Percentiles rank a stretch among this genome's conserved stretches.
phyloP scores from a whole-genome alignment of 2,888 invertebrate genomes.

The Trichopoda pennipes region DNA sequence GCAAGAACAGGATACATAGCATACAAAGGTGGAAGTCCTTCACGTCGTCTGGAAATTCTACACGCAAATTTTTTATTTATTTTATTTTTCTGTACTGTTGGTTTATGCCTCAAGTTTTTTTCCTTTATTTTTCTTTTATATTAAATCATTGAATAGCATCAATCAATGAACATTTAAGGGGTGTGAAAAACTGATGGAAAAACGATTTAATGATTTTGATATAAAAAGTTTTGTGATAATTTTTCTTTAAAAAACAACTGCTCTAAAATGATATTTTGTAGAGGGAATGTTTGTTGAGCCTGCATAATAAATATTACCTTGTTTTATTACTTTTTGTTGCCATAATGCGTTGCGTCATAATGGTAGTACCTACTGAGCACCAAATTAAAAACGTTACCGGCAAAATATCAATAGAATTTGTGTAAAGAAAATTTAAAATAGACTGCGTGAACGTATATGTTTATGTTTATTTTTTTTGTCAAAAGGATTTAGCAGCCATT shows the following conservation, averaged over 20 bases:
- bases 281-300: neutral
- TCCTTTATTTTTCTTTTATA: neutral
- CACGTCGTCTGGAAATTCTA: conserved; percentile 14
- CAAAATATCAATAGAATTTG: no score
- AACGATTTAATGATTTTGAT: conserved; percentile 1
- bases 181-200: conserved; percentile 14
- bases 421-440: no score
- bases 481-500: no score
- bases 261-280: neutral
- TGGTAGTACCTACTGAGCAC: no score
- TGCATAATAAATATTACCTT: neutral
- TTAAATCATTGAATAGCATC: neutral
- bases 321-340: neutral
- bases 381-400: no score
- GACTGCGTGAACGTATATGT: no score
- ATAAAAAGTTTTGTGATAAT: conserved; percentile 23
- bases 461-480: no score
- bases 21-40: neutral
- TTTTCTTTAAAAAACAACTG: conserved; percentile 15
- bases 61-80: conserved; percentile 35
- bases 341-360: no score
- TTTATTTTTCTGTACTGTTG: neutral
- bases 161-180: conserved; percentile 7
- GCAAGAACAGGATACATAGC: neutral
- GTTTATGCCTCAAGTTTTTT: no score